A percentile compares a stretch with the other conserved stretches of the same genome.
Evolutionary conservation across 2,113 vertebrate genomes (phyloP).

Genomic region (Elephantulus edwardii): DNA sequence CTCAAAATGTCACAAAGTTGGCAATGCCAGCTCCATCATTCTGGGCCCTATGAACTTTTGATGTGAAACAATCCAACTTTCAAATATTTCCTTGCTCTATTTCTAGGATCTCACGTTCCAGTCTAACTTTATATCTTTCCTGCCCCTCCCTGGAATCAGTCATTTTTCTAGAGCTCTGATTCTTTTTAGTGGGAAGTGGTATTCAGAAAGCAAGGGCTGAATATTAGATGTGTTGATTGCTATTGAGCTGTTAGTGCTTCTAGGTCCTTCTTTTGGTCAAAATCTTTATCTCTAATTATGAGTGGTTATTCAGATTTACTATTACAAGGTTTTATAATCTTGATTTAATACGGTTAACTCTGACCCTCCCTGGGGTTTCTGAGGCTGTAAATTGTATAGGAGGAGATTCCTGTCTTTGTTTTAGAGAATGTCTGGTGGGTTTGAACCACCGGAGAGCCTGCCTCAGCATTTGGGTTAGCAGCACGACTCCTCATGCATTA

Average conservation of each 20-base stretch:
- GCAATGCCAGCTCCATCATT: background rate
- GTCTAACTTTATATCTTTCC: background rate
- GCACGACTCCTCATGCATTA: background rate
- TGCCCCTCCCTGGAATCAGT: background rate
- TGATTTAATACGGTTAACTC: too few relatives aligned
- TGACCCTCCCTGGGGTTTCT: too few relatives aligned
- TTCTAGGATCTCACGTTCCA: background rate
- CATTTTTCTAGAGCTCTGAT: background rate
- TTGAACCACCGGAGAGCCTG: too few relatives aligned
- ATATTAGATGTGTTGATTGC: background rate
- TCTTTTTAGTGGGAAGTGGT: background rate
- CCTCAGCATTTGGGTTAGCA: background rate
- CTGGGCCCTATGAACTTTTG: background rate
- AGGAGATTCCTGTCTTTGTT: too few relatives aligned
- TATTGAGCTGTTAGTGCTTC: background rate
- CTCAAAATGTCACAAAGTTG: background rate
- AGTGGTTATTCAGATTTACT: background rate
- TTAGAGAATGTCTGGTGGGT: too few relatives aligned
- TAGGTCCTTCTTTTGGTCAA: background rate
- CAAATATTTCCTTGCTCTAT: background rate
- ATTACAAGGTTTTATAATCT: background rate
- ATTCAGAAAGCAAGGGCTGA: background rate
- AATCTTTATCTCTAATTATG: background rate
- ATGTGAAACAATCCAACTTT: background rate
- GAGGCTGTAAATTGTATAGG: too few relatives aligned